Evolutionary conservation across 2,888 invertebrate genomes (phyloP).

Genomic region (Congeria kusceri): DNA sequence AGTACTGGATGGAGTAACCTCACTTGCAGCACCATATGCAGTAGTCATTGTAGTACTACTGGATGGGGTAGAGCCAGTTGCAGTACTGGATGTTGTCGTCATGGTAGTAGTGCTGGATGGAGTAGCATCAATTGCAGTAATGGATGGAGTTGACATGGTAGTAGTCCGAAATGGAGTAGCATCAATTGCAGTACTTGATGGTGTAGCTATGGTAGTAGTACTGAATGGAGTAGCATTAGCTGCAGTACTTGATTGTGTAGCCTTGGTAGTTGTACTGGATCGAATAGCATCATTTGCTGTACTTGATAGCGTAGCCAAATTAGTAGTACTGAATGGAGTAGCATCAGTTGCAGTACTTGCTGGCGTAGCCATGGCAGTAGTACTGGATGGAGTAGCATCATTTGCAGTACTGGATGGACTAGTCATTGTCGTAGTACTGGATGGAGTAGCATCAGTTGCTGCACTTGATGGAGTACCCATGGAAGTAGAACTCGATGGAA

Average conservation of each 20-base stretch:
- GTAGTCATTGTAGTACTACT: background rate
- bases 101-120: background rate
- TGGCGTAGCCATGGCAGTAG: no score
- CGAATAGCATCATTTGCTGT: background rate
- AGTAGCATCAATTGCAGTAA: background rate
- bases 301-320: no score
- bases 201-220: background rate
- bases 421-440: no score
- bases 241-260: background rate
- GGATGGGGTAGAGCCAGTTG: background rate
- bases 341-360: background rate
- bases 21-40: background rate
- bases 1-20: background rate
- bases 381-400: no score
- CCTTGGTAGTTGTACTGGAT: background rate
- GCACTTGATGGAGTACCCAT: no score
- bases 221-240: background rate
- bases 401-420: no score
- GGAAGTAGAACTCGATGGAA: no score
- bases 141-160: background rate
- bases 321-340: background rate
- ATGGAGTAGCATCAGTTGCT: no score
- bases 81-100: background rate
- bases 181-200: background rate
- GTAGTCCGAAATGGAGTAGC: no score